phyloP scores from a whole-genome alignment of 2,797 vertebrate genomes.

The Cercopithecus diana region DNA sequence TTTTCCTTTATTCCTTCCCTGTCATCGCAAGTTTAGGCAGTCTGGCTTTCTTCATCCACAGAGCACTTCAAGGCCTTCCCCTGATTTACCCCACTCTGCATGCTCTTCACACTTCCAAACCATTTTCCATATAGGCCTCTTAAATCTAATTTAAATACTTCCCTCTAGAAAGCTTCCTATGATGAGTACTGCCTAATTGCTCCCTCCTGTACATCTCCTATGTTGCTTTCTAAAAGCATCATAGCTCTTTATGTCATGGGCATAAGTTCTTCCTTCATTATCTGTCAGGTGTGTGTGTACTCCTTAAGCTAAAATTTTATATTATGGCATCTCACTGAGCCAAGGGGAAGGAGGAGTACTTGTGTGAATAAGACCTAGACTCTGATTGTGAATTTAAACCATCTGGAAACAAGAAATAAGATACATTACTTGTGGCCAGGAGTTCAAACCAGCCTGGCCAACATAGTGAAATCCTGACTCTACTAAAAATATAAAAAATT shows the following conservation, averaged over 20 bases:
- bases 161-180: background rate
- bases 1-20: conserved; percentile 4
- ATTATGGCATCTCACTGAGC: background rate
- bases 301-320: background rate
- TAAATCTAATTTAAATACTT: background rate
- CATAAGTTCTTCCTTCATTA: background rate
- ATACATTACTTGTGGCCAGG: background rate
- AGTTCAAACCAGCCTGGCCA: background rate
- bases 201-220: background rate
- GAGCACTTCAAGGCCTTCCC: background rate
- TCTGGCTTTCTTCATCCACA: background rate
- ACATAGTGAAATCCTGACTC: background rate
- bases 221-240: background rate
- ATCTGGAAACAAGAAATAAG: background rate
- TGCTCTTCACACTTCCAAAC: background rate
- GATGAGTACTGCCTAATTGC: background rate
- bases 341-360: too few relatives aligned
- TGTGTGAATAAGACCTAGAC: background rate
- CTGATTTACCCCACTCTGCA: background rate
- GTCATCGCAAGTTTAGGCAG: background rate
- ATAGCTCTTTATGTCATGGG: background rate
- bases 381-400: background rate
- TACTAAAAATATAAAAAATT: background rate
- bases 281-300: background rate
- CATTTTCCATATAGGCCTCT: background rate